Evolutionary conservation across 2,888 invertebrate genomes (phyloP), one percentile per base, ranked within the genome.

Genomic region (Cataglyphis cursor): DNA sequence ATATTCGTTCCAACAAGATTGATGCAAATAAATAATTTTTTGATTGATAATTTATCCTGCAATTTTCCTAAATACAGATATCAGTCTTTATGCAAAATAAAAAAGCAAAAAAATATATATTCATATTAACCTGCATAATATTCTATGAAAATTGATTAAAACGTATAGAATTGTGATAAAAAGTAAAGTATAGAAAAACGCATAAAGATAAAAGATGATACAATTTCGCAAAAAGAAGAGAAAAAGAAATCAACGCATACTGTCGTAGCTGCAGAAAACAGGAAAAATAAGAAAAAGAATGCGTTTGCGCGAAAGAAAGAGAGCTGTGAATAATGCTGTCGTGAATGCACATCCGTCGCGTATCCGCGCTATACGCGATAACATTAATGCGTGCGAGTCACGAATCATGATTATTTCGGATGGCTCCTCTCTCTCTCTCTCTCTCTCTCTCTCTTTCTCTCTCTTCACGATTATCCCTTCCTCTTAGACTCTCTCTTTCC

Each of bases 341-440:
- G 81, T n/a, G 51, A 51, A 59, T 24, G 44, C 51, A 44, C 24
- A 21, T 41, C 31, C 57, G 44, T 35, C 28, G 68, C 66, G n/a
- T 38, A 31, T 66, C 38, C 65, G 10, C 24, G 62, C 48, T 15
- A 1, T 41, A 38, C 38, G 51, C 10, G 51, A 51, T 62, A 48
- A 51, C 38, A 61, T 68, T 59, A 68, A 59, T 41, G n/a, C 51
- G 66, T 38, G 59, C 73, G 74, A 73, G 84, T 87, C 87, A 87
- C 85, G 88, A 90, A 91, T 88, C 82, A 85, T 85, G 86, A 90
- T 90, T 90, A 91, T 90, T 89, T 90, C 84, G 86, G 82, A 87
- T 85, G 88, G 38, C 54, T 51, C 61, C 62, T 35, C 24, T 21
- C 38, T 12, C 12, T 18, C 51, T 38, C 41, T 21, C 54, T 8